These are phyloP conservation scores for Cremastinae sp. DNA, from an alignment of 2,888 invertebrate genomes.

Conservation along the genomic window DNA sequence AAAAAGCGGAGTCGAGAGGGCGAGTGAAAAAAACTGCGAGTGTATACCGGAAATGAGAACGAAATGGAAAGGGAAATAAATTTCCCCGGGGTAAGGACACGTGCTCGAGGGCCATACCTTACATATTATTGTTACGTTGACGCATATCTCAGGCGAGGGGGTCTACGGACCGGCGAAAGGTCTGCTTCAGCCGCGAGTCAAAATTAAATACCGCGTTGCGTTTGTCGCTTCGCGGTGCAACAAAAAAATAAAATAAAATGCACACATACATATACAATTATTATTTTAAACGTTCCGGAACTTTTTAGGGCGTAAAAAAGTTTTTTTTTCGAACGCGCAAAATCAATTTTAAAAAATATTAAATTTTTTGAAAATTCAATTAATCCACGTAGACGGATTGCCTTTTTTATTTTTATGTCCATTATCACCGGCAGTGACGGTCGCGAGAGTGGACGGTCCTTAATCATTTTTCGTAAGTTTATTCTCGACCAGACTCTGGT, in stretches of 20 bases:
- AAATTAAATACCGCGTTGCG: no score
- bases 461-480: slow-evolving; percentile 1
- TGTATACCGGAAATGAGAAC: slow-evolving; percentile 45
- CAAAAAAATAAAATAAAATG: neutral
- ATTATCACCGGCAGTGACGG: neutral
- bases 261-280: no score
- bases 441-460: neutral
- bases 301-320: neutral
- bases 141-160: slow-evolving; percentile 41
- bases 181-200: neutral
- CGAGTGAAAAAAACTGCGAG: slow-evolving; percentile 1
- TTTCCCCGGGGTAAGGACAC: slow-evolving; percentile 55
- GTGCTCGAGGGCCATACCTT: slow-evolving; percentile 52
- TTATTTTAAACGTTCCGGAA: neutral
- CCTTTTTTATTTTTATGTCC: neutral
- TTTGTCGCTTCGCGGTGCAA: no score
- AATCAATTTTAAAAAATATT: no score
- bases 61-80: slow-evolving; percentile 54
- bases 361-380: no score
- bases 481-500: no score
- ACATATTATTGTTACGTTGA: slow-evolving; percentile 59
- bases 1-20: neutral
- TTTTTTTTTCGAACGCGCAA: neutral
- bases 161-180: slow-evolving; percentile 12
- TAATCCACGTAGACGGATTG: no score